Base-by-base conservation (phyloP, 2,888 invertebrate genomes). In the Chalcosyrphus nemorum region DNA sequence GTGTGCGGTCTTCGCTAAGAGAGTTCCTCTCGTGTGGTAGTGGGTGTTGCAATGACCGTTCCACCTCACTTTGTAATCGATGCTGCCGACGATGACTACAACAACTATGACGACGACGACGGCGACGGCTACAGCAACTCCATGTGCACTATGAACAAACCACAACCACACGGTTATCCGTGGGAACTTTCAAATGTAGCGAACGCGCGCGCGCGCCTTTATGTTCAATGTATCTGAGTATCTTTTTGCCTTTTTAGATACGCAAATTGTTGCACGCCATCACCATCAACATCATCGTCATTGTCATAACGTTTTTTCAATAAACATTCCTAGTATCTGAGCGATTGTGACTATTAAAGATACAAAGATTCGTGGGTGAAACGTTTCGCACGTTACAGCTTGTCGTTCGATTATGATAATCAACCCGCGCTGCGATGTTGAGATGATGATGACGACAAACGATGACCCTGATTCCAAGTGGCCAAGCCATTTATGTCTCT, bases 211-310 rank as follows among this genome's bases (percentile, higher is more conserved):
- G 15, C 35, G 11, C 24, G 54, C 0, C 4, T 4, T 24, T 24
- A 24, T 24, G n/a, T 35, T 4, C 4, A 4, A 24, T 24, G n/a
- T 35, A 35, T 24, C 38, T n/a, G 15, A 47, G n/a, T 11, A 41
- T 15, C 32, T 24, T 21, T 21, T 27, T 32, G 38, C 43, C 71
- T 59, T 38, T n/a, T 17, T 15, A 74, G 74, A 70, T 84, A 84
- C 80, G 80, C 84, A 84, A 84, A 84, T 84, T 75, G 74, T 75
- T 84, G 78, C 80, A 84, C 74, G 74, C 74, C 84, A 80, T 65
- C 68, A 63, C 45, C 74, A 74, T 75, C 61, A 70, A 43, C 68
- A 74, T 66, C 75, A 66, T 41, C 63, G 70, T 80, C 80, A 84
- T 80, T 84, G 84, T 84, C 80, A 70, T 80, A 84, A 78, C 57